A percentile compares a stretch with the other conserved stretches of the same genome.
phyloP scores from a whole-genome alignment of 2,888 invertebrate species.

The Colostygia pectinataria region DNA sequence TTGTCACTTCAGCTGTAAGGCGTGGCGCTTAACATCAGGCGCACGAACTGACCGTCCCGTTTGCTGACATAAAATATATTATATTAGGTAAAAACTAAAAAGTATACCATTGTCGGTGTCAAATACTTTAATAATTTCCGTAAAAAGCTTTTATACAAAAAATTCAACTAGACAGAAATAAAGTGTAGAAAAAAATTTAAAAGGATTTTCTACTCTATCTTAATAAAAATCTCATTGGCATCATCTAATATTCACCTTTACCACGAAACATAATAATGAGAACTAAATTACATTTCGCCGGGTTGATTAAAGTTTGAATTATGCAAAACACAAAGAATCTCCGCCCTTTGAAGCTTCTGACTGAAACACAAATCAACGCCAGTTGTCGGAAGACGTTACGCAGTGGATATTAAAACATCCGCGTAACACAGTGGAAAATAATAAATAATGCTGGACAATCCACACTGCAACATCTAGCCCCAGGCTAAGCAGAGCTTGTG shows the following conservation, averaged over 20 bases:
- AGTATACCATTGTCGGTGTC: too few species aligned
- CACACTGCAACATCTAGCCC: neutral
- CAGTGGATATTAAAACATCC: neutral
- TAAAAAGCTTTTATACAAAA: too few species aligned
- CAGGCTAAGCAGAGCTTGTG: too few species aligned
- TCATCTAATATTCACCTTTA: constrained; percentile 3
- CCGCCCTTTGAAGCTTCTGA: constrained; percentile 11
- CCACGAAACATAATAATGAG: constrained; percentile 8
- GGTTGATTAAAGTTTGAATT: constrained; percentile 20
- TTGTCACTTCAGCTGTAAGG: too few species aligned
- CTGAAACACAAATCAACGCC: constrained; percentile 1
- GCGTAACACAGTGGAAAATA: neutral
- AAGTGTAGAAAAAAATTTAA: too few species aligned
- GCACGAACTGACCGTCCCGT: too few species aligned
- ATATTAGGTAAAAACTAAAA: too few species aligned
- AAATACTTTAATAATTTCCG: too few species aligned
- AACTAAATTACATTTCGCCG: constrained; percentile 6
- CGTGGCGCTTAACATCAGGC: too few species aligned
- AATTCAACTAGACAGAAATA: too few species aligned
- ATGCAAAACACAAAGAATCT: constrained; percentile 1
- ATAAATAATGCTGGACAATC: neutral
- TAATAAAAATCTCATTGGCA: neutral
- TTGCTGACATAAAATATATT: too few species aligned
- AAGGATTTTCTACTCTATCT: neutral
- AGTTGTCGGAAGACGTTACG: neutral